Conservation (phyloP, 23 tunicate species). For the Styela plicata region DNA sequence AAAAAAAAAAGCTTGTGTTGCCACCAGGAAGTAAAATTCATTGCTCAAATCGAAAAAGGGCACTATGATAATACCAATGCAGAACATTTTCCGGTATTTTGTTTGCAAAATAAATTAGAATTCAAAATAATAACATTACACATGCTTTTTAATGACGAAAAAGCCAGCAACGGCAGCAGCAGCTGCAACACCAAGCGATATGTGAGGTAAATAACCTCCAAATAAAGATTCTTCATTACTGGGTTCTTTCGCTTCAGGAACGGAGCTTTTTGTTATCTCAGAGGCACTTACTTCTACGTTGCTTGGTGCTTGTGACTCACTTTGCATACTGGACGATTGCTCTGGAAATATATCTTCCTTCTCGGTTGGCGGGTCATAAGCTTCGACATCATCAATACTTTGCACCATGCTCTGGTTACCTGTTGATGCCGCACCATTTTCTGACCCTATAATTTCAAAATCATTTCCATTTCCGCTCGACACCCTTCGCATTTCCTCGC, state of each 20-base stretch:
- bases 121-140: not conserved
- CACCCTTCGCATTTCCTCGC: slow-evolving; percentile 2
- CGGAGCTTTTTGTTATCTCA: not conserved
- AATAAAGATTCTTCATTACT: not conserved
- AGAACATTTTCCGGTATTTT: no score
- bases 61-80: no score
- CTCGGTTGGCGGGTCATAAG: slow-evolving; percentile 6
- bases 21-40: no score
- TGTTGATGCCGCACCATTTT: not conserved
- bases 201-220: slow-evolving; percentile 73
- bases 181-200: slow-evolving; percentile 89
- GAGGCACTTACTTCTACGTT: not conserved
- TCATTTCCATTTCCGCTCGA: slow-evolving; percentile 2
- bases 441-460: not conserved
- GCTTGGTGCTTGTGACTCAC: not conserved
- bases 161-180: slow-evolving; percentile 89
- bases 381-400: not conserved
- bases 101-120: no score
- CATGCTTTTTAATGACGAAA: slow-evolving; percentile 48
- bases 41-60: no score
- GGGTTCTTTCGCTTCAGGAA: not conserved
- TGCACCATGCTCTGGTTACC: not conserved
- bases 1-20: no score
- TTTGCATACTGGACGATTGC: not conserved
- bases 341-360: not conserved